Evolutionary conservation across 1,140 invertebrate genomes (phyloP), one percentile per base, ranked within the genome.

Genomic region (Tigriopus japonicus): DNA sequence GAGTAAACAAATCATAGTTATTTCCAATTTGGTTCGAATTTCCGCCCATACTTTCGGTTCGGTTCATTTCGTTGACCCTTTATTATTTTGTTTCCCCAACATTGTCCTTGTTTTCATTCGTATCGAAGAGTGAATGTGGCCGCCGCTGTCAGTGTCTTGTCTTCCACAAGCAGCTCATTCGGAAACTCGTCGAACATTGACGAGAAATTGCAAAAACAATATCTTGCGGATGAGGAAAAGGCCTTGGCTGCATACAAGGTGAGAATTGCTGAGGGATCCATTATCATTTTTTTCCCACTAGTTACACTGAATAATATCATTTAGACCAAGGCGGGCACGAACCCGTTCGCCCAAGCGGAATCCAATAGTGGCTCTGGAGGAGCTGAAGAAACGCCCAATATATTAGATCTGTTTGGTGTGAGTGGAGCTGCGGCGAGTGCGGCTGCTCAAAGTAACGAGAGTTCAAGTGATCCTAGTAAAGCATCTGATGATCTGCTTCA

Each of bases 241-340:
- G 85, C 85, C 40, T 84, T 96, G 77, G 92, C 89, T 73, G 87
- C 93, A 70, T 87, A 93, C 68, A 95, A 93, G 81, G 90, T 92
- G 75, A 70, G 15, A 58, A 40, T 42, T 24, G 17, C 10, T 21
- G 9, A 13, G 10, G 13, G 9, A 10, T 52, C 12, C 13, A 52
- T 52, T 52, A n/a, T 10, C 21, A 13, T 13, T 21, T 13, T 52
- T 52, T 52, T 52, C 52, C 19, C 9, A 19, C 52, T 52, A 13
- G 12, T 52, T 52, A n/a, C 21, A 52, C 19, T 17, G 12, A 21
- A n/a, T 17, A n/a, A 21, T 55, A 9, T 17, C 3, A 17, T 55
- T 14, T 17, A 55, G 24, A 23, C 2, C 28, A 49, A 56, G 43
- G 24, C 14, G 51, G 59, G 49, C 17, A 56, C 49, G 15, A 61